Base-by-base conservation (phyloP, 92 coral and sea anemone genomes). In the Actinostola sp. region DNA sequence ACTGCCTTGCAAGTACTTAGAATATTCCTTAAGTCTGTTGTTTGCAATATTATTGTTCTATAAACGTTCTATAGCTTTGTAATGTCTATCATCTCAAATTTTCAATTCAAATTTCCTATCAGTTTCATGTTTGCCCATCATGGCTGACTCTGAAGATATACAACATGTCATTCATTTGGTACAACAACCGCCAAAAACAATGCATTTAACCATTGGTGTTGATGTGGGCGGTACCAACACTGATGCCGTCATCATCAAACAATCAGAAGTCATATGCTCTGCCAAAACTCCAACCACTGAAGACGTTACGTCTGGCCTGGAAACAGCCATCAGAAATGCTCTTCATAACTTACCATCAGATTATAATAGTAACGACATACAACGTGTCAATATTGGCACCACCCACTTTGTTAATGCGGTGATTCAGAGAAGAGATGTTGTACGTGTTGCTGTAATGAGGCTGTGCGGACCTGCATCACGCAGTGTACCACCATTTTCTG, bases 201-300 rank as follows among this genome's bases (percentile, higher is more conserved):
- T 39, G 45, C 14, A 7, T 7, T 80, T 94, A 21, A 79, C 78
- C 26, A 74, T 94, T 64, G 98, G 98, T 28, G 88, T 94, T 42
- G 98, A 94, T 80, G 98, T 94, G 27, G 98, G 98, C 8, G 98
- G 98, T 42, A 94, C 98, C 26, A 94, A 94, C 77, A 94, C 98
- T 43, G 98, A 94, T 83, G 98, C 98, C 8, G 95, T 85, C n/a
- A 77, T 83, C 23, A 67, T 94, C 17, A 71, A 53, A 33, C 67
- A 81, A 39, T 67, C 81, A 28, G 65, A 82, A 11, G 75, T 90
- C 31, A 17, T 91, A 24, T 86, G 90, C 30, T 84, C 84, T 53
- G 82, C 86, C 34, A 94, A 94, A 70, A 85, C 78, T 29, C 94
- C 97, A 13, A 94, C 98, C 15, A 91, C 98, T 12, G 54, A 20